Conservation (phyloP, 2,113 vertebrate genomes). For the Chamaetylas fuelleborni region DNA sequence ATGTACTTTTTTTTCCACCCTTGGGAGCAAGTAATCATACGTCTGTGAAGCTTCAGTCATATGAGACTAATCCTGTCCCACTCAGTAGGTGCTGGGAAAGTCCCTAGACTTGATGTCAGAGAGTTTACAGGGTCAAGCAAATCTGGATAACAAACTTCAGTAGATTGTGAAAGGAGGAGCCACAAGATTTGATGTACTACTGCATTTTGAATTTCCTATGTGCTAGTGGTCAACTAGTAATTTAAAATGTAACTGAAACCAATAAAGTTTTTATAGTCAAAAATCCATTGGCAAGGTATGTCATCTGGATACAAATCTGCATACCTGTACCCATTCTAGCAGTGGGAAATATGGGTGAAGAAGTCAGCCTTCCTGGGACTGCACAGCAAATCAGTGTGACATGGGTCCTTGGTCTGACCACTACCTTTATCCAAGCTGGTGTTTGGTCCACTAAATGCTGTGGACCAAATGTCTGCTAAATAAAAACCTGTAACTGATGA, state of each 20-base stretch:
- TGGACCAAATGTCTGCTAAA: not conserved
- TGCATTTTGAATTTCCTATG: rapidly evolving
- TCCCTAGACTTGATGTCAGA: not conserved
- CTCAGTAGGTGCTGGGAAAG: not conserved
- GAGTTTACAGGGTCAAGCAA: not conserved
- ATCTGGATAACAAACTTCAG: not conserved
- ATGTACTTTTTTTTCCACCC: not conserved
- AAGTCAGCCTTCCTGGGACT: rapidly evolving
- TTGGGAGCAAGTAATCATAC: not conserved
- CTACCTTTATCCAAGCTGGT: not conserved
- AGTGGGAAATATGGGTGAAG: not conserved
- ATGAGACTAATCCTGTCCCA: not conserved
- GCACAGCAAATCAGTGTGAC: rapidly evolving
- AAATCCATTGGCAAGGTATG: not conserved
- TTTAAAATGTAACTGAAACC: not conserved
- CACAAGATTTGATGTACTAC: not conserved
- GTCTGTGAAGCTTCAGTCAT: not conserved
- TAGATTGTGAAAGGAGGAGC: not conserved
- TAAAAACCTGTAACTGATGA: not conserved
- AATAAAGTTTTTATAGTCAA: not conserved
- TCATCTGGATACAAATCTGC: not conserved
- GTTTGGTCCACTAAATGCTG: not conserved
- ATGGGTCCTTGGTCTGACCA: not conserved
- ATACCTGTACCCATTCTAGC: not conserved
- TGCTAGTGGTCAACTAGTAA: not conserved